phyloP scores from a whole-genome alignment of 2,888 invertebrate genomes.

The Lumbricus terrestris region DNA sequence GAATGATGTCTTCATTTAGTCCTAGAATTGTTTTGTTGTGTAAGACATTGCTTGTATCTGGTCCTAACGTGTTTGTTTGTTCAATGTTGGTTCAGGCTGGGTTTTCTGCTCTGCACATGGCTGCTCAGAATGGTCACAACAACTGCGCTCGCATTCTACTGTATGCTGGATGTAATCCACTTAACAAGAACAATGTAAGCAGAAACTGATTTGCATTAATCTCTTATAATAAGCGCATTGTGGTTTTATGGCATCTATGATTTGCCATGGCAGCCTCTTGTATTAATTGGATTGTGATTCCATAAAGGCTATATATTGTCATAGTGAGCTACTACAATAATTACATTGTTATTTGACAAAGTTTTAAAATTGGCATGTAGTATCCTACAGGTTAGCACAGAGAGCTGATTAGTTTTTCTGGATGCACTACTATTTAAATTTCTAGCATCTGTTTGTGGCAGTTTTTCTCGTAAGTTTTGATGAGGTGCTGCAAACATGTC shows the following conservation, averaged over 20 bases:
- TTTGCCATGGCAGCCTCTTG: no score
- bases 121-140: slow-evolving; percentile 95
- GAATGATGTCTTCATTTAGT: neutral
- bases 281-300: no score
- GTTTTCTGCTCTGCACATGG: slow-evolving; percentile 86
- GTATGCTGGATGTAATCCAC: slow-evolving; percentile 81
- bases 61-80: slow-evolving; percentile 8
- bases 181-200: slow-evolving; percentile 81
- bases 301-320: no score
- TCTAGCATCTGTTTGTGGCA: neutral
- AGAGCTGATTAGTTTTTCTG: no score
- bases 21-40: neutral
- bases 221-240: no score
- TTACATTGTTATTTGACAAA: no score
- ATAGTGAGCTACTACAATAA: no score
- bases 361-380: no score
- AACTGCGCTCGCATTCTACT: slow-evolving; percentile 86
- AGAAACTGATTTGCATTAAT: neutral
- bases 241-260: no score
- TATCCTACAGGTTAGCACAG: no score
- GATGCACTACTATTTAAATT: no score
- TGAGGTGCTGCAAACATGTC: neutral
- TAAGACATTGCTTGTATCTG: neutral
- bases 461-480: neutral
- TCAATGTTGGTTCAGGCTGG: slow-evolving; percentile 68